These are phyloP conservation scores for Megatriorchis doriae DNA, from an alignment of 2,113 vertebrate genomes.

Conservation along the genomic window DNA sequence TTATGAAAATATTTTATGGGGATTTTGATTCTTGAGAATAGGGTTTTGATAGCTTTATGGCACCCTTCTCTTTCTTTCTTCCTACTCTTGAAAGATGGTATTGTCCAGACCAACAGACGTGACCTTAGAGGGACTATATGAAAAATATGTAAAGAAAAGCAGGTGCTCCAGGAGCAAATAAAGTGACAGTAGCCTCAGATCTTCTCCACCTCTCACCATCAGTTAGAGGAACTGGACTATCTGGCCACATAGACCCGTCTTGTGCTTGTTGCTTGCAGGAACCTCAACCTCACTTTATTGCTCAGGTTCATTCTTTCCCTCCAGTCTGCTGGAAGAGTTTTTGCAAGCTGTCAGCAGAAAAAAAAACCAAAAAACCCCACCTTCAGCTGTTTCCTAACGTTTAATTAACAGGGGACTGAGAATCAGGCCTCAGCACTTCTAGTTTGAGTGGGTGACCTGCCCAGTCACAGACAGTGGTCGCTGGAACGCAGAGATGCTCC, in stretches of 20 bases:
- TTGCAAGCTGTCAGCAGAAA: background rate
- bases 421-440: background rate
- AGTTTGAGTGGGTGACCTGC: background rate
- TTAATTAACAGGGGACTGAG: background rate
- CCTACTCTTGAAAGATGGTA: background rate
- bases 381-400: background rate
- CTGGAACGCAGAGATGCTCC: background rate
- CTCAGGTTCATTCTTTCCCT: background rate
- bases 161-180: background rate
- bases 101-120: background rate
- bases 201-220: background rate
- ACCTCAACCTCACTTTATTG: background rate
- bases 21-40: background rate
- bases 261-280: background rate
- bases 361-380: too few relatives aligned
- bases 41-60: background rate
- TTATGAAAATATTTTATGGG: background rate
- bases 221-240: background rate
- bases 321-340: background rate
- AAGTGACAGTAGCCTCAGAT: background rate
- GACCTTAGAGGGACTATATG: background rate
- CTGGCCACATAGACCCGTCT: fast-evolving
- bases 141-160: background rate
- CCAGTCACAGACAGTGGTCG: background rate
- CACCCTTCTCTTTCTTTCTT: background rate